Evolutionary conservation across 1,140 invertebrate species (phyloP).

Genomic region (Penaeus vannamei): DNA sequence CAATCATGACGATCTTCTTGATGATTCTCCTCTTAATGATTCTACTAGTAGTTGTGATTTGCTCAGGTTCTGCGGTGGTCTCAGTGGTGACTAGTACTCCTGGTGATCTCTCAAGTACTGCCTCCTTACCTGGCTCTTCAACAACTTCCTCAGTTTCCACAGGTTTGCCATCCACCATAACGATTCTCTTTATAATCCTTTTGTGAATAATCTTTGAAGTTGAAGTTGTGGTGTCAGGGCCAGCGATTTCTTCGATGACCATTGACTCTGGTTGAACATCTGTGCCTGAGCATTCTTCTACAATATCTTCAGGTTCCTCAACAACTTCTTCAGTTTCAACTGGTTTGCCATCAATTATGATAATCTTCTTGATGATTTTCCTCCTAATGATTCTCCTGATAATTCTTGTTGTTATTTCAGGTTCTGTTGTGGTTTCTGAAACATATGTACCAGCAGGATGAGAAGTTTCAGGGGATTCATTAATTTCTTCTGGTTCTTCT

Average conservation of each 20-base stretch:
- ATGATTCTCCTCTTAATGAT: conserved; percentile 12
- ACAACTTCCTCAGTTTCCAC: conserved; percentile 41
- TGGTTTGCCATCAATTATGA: conserved; percentile 24
- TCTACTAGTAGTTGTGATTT: not conserved
- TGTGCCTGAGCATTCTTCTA: not conserved
- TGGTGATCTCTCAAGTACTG: not conserved
- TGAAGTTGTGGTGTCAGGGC: conserved; percentile 1
- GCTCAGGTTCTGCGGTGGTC: not conserved
- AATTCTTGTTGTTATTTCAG: conserved; percentile 3
- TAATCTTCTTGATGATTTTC: conserved; percentile 29
- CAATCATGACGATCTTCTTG: conserved; percentile 45
- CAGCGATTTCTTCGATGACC: not conserved
- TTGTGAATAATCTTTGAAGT: conserved; percentile 21
- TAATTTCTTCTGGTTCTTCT: no score
- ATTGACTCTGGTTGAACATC: not conserved
- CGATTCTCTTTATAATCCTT: conserved; percentile 27
- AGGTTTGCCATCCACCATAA: conserved; percentile 26
- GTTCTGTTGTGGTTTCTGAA: not conserved
- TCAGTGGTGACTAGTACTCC: not conserved
- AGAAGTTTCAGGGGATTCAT: no score
- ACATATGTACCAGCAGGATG: not conserved
- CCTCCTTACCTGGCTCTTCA: conserved; percentile 19
- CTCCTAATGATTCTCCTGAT: conserved; percentile 6
- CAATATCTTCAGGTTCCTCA: conserved; percentile 5
- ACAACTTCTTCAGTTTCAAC: conserved; percentile 23